A percentile compares a stretch with the other conserved stretches of the same genome.
These are phyloP conservation scores for Phenganax stokvisi DNA, from an alignment of 92 coral and sea anemone genomes.

Conservation along the genomic window DNA sequence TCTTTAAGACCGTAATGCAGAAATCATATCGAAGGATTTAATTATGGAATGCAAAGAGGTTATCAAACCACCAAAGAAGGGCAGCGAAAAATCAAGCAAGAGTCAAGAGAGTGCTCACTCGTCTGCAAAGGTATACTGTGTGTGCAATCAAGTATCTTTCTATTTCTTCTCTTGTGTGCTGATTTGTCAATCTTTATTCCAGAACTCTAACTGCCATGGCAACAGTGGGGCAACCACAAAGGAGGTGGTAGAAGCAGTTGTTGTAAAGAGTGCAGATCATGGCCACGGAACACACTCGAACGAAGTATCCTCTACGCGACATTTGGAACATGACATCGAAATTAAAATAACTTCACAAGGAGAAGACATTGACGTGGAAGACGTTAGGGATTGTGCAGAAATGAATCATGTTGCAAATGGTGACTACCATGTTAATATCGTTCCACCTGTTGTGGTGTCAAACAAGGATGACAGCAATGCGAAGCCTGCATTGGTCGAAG, in stretches of 20 bases:
- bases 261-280: constrained; percentile 6
- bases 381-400: constrained; percentile 74
- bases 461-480: not conserved
- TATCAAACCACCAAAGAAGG: constrained; percentile 6
- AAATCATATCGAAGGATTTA: constrained; percentile 24
- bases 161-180: not conserved
- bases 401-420: constrained; percentile 50
- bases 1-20: constrained; percentile 18
- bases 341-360: constrained; percentile 23
- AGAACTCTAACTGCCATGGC: constrained; percentile 2
- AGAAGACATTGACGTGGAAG: constrained; percentile 45
- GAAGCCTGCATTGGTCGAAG: constrained; percentile 8
- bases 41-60: constrained; percentile 9
- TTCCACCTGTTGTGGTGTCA: not conserved
- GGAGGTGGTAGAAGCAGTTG: constrained; percentile 27
- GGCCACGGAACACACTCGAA: constrained; percentile 18
- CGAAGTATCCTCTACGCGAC: constrained; percentile 17
- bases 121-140: not conserved
- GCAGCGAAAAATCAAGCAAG: constrained; percentile 4
- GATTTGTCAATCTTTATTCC: not conserved
- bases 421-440: constrained; percentile 10
- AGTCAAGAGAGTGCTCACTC: not conserved
- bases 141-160: not conserved
- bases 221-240: constrained; percentile 30
- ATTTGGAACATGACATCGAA: not conserved